These are phyloP conservation scores for Balearica regulorum DNA, from an alignment of 2,797 vertebrate species.

Conservation along the genomic window DNA sequence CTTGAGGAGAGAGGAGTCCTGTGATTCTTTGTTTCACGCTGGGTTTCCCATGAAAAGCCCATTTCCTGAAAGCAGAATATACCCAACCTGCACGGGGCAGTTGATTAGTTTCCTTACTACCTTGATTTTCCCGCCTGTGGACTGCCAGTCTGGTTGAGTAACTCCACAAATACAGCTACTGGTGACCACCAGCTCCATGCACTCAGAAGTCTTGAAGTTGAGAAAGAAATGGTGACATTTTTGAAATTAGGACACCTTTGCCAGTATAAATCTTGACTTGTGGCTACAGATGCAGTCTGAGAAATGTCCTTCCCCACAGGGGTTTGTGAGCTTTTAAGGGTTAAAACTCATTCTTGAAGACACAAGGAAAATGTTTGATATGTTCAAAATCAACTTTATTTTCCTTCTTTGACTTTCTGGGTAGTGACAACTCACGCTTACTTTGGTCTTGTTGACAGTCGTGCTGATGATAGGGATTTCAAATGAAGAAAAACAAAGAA, in stretches of 20 bases:
- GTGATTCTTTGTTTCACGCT: background rate
- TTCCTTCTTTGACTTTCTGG: background rate
- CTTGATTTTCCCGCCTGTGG: background rate
- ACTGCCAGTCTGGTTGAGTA: background rate
- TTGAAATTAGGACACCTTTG: background rate
- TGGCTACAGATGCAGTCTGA: background rate
- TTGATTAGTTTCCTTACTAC: background rate
- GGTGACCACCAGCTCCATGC: background rate
- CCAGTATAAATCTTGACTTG: background rate
- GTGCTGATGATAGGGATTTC: conserved; percentile 23
- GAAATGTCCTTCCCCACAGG: background rate
- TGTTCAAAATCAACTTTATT: background rate
- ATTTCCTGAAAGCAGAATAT: background rate
- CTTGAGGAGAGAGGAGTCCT: background rate
- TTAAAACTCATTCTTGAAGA: background rate
- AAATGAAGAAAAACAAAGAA: conserved; percentile 17
- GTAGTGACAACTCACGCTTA: background rate
- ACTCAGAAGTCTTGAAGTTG: background rate
- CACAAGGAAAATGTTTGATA: background rate
- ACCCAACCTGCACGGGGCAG: background rate
- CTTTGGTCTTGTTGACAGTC: conserved; percentile 8
- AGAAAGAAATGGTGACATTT: background rate
- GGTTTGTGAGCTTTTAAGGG: background rate
- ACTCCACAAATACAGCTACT: background rate
- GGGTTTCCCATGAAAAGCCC: background rate